Conservation (phyloP, 2,888 invertebrate species). For the Mesorhabditis sp. region DNA sequence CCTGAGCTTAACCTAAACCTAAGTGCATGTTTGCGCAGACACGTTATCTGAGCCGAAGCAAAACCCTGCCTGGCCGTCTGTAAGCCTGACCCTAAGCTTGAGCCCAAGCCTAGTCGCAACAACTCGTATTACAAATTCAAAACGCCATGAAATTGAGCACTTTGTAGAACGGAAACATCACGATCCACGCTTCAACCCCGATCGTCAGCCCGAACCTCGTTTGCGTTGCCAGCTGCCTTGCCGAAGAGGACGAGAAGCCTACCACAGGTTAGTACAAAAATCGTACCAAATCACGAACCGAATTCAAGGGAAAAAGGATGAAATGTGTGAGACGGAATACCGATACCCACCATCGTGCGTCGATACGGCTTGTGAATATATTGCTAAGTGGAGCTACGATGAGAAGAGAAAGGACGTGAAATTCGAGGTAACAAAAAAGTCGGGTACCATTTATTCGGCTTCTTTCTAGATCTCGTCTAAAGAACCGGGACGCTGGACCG, state of each 20-base stretch:
- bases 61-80: too few species aligned
- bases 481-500: slow-evolving; percentile 58
- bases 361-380: slow-evolving; percentile 53
- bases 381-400: slow-evolving; percentile 54
- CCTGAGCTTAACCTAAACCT: too few species aligned
- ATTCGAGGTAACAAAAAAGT: slow-evolving; percentile 37
- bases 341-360: slow-evolving; percentile 54
- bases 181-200: slow-evolving; percentile 46
- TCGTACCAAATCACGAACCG: neutral
- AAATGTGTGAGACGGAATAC: slow-evolving; percentile 51
- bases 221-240: slow-evolving; percentile 47
- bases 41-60: too few species aligned
- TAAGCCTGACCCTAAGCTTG: too few species aligned
- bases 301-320: neutral
- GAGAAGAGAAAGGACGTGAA: slow-evolving; percentile 40
- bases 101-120: too few species aligned
- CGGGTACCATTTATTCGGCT: neutral
- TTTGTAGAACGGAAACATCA: slow-evolving; percentile 37
- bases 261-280: neutral
- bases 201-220: slow-evolving; percentile 40
- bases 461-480: slow-evolving; percentile 40
- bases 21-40: too few species aligned
- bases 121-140: too few species aligned
- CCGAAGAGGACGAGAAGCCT: neutral
- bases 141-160: neutral